A percentile compares a stretch with the other conserved stretches of the same genome.
Evolutionary conservation across 2,113 vertebrate species (phyloP).

Genomic region (Nesogale talazaci): DNA sequence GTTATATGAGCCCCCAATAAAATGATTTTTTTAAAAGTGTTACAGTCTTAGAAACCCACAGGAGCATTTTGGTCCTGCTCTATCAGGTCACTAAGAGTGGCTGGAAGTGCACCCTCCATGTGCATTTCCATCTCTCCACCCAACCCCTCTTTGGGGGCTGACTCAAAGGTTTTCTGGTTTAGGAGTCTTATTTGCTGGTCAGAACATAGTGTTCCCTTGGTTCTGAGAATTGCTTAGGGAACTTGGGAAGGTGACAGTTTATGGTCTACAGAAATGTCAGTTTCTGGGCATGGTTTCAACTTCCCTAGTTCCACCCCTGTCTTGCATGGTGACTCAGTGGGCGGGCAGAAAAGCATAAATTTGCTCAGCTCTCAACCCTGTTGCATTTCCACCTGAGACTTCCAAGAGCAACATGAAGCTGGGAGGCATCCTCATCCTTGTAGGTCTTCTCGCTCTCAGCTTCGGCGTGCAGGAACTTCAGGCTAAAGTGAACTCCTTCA

Average conservation of each 20-base stretch:
- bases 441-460: slow-evolving; percentile 48
- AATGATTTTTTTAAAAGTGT: no score
- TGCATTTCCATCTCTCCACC: no score
- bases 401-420: slow-evolving; percentile 65
- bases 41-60: no score
- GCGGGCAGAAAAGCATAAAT: not conserved
- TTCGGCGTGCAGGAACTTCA: no score
- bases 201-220: slow-evolving; percentile 28
- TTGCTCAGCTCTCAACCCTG: not conserved
- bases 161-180: not conserved
- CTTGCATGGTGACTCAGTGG: not conserved
- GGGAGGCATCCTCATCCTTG: slow-evolving; percentile 52
- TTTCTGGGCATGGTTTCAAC: slow-evolving; percentile 54
- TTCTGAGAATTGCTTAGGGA: slow-evolving; percentile 23
- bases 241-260: not conserved
- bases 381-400: not conserved
- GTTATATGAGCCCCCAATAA: no score
- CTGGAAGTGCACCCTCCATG: no score
- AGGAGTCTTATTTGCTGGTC: not conserved
- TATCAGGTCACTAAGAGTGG: no score
- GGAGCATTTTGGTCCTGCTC: no score
- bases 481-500: accelerated
- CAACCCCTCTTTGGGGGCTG: not conserved
- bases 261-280: not conserved
- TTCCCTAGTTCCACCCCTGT: not conserved